These are phyloP conservation scores for Coenonympha glycerion DNA, from an alignment of 2,888 invertebrate species.

Conservation along the genomic window DNA sequence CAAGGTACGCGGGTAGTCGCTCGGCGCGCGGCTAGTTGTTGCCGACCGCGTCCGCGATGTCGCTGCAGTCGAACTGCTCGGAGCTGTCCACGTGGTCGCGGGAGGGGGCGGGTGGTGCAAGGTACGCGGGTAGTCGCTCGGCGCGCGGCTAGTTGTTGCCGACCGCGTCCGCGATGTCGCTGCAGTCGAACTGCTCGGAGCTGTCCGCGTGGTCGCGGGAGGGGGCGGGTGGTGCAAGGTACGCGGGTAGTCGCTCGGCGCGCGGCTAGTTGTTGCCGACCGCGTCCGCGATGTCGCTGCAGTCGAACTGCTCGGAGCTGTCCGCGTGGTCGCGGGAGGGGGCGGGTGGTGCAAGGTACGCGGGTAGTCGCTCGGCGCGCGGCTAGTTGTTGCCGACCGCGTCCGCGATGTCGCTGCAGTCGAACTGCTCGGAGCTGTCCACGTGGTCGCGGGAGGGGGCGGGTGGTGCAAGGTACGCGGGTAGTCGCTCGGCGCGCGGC, in stretches of 20 bases:
- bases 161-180: constrained; percentile 56
- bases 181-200: constrained; percentile 67
- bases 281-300: constrained; percentile 59
- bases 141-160: constrained; percentile 62
- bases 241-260: no score
- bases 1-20: no score
- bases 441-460: constrained; percentile 77
- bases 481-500: no score
- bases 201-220: constrained; percentile 82
- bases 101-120: constrained; percentile 21
- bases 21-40: no score
- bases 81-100: constrained; percentile 83
- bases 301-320: constrained; percentile 73
- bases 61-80: constrained; percentile 67
- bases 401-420: constrained; percentile 61
- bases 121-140: no score
- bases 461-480: no score
- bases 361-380: no score
- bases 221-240: no score
- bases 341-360: no score
- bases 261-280: constrained; percentile 60
- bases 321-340: constrained; percentile 80
- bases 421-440: constrained; percentile 76
- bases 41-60: constrained; percentile 55
- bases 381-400: constrained; percentile 59